Evolutionary conservation across 1,140 invertebrate species (phyloP).

Genomic region (Drosophila nebulosa): DNA sequence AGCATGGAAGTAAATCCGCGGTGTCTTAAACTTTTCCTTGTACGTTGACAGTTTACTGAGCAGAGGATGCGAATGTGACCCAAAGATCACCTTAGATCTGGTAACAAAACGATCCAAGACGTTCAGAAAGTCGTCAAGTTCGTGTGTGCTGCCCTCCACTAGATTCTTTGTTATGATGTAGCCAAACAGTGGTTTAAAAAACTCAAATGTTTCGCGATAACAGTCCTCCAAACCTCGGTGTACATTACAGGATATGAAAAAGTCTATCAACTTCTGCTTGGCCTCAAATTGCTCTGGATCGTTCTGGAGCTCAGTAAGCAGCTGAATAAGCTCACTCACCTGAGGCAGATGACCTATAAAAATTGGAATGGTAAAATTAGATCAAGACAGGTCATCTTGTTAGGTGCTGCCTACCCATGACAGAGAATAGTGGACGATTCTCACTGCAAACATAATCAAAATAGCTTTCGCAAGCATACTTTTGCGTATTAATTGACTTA

Average conservation of each 20-base stretch:
- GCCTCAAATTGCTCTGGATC: slow-evolving; percentile 63
- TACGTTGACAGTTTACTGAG: slow-evolving; percentile 42
- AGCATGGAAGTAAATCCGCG: slow-evolving; percentile 58
- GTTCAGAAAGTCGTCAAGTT: slow-evolving; percentile 50
- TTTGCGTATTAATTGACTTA: slow-evolving; percentile 58
- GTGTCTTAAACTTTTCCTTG: slow-evolving; percentile 56
- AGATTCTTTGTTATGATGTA: slow-evolving; percentile 71
- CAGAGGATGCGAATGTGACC: slow-evolving; percentile 30
- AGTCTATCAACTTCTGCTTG: slow-evolving; percentile 70
- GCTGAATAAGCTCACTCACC: slow-evolving; percentile 49
- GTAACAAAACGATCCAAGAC: slow-evolving; percentile 49
- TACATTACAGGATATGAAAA: slow-evolving; percentile 70
- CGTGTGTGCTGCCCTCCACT: slow-evolving; percentile 30
- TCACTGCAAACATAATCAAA: slow-evolving; percentile 75
- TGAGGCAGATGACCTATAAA: slow-evolving; percentile 55
- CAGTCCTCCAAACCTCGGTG: slow-evolving; percentile 65
- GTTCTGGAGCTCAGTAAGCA: slow-evolving; percentile 59
- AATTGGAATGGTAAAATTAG: neutral
- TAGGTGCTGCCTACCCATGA: slow-evolving; percentile 56
- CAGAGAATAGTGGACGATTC: slow-evolving; percentile 63
- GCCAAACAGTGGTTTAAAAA: slow-evolving; percentile 71
- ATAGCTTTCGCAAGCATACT: slow-evolving; percentile 70
- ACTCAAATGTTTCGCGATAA: slow-evolving; percentile 73
- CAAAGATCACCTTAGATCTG: slow-evolving; percentile 21
- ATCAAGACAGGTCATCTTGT: rapidly evolving